phyloP scores from a whole-genome alignment of 2,888 invertebrate species.

The Glaucopsyche alexis region DNA sequence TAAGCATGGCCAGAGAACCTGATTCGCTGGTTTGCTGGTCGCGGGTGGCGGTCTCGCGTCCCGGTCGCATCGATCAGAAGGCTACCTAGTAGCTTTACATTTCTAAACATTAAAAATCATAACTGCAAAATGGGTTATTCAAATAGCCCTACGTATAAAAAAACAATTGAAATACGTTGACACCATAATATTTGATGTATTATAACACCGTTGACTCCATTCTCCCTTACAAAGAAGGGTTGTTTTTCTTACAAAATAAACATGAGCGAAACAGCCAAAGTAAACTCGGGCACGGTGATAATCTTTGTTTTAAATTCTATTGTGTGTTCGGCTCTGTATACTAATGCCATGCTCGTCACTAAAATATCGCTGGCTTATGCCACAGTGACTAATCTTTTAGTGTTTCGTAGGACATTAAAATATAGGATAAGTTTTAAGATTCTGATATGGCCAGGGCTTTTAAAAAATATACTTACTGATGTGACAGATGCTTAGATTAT shows the following conservation, averaged over 20 bases:
- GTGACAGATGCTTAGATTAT: too few relatives aligned
- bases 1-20: too few relatives aligned
- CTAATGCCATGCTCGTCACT: constrained; percentile 8
- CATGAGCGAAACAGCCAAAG: background rate
- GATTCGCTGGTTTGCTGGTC: too few relatives aligned
- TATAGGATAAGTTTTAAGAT: too few relatives aligned
- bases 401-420: too few relatives aligned
- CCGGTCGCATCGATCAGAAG: too few relatives aligned
- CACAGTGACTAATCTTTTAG: background rate
- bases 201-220: background rate
- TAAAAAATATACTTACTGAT: too few relatives aligned
- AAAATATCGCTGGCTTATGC: constrained; percentile 14
- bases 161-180: background rate
- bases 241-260: background rate
- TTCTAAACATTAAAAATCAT: too few relatives aligned
- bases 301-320: constrained; percentile 25
- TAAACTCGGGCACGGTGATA: background rate
- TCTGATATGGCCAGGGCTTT: too few relatives aligned
- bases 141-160: background rate
- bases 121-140: too few relatives aligned
- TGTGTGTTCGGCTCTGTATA: constrained; percentile 22
- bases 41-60: too few relatives aligned
- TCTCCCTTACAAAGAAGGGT: background rate
- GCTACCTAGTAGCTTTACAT: too few relatives aligned
- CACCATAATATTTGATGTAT: background rate